Evolutionary conservation across 2,888 invertebrate species (phyloP), one percentile per base, ranked within the genome.

Genomic region (Antitype chi): DNA sequence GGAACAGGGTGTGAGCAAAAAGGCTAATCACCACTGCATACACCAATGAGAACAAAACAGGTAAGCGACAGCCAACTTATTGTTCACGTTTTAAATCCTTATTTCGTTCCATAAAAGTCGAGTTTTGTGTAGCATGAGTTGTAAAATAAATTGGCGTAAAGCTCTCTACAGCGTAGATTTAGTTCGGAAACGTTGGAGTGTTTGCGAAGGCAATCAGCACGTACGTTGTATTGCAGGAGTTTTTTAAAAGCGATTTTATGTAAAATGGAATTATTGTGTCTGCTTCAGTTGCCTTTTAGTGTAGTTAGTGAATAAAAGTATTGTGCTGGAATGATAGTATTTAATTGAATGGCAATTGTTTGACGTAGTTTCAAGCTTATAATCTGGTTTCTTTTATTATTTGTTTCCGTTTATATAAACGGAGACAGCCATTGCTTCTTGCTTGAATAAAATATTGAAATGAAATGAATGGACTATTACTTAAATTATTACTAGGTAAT

Each of bases 151-250:
- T 79, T 85, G 74, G 86, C 57, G n/a, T 28, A 69, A 76, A 85
- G 70, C 78, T 81, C 78, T 83, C 81, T 74, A 78, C 74, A 62
- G 70, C 70, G 86, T 80, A 82, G 87, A 87, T 89, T 90, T 86
- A 82, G 89, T 90, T 88, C 88, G 82, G 83, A 87, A 90, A 88
- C 83, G 86, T 76, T 74, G 85, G 81, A 82, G 89, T 90, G 87
- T 89, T 88, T 89, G 88, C 86, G 81, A 87, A 85, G 88, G 86
- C 89, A 90, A 91, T 91, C 90, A 89, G 89, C 89, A 87, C 86
- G 84, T 86, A 81, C 74, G 70, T 66, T 80, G 74, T 86, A 76
- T 87, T 84, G 85, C 83, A 81, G 49, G 74, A 80, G 77, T 63
- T 85, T 86, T 87, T 76, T 74, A 78, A 84, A 81, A 76, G 72